phyloP scores from a whole-genome alignment of 2,113 vertebrate genomes.

The Anguilla rostrata region DNA sequence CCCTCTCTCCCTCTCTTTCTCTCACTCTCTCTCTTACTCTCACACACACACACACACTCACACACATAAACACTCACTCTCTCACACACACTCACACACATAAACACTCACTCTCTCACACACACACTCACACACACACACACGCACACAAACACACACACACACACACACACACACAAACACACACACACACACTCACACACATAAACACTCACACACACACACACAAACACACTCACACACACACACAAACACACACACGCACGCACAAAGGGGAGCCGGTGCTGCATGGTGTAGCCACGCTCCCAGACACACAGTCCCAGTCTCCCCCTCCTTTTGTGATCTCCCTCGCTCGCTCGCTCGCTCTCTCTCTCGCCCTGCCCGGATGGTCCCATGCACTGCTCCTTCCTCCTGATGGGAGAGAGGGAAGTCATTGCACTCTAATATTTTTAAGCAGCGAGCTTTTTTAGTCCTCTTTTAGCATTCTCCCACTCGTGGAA shows the following conservation, averaged over 20 bases:
- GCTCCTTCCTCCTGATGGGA: background rate
- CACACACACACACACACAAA: slow-evolving; percentile 16
- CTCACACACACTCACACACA: too few species aligned
- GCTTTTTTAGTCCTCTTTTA: background rate
- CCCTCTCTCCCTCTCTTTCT: background rate
- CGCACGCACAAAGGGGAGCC: slow-evolving; percentile 8
- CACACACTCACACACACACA: too few species aligned
- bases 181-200: slow-evolving; percentile 14
- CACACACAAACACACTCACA: slow-evolving; percentile 1
- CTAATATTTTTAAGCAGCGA: background rate
- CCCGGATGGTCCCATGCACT: background rate
- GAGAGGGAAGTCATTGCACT: background rate
- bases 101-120: too few species aligned
- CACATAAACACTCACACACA: background rate
- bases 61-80: too few species aligned
- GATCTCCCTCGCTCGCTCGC: slow-evolving; percentile 18
- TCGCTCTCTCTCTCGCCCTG: background rate
- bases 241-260: slow-evolving; percentile 12
- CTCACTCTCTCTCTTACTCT: slow-evolving; percentile 1
- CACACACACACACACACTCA: slow-evolving; percentile 17
- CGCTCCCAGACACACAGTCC: background rate
- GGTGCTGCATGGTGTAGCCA: background rate
- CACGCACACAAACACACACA: background rate
- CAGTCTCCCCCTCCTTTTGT: slow-evolving; percentile 27
- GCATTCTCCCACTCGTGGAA: background rate